Evolutionary conservation across 2,113 vertebrate genomes (phyloP).

Genomic region (Crypturellus undulatus): DNA sequence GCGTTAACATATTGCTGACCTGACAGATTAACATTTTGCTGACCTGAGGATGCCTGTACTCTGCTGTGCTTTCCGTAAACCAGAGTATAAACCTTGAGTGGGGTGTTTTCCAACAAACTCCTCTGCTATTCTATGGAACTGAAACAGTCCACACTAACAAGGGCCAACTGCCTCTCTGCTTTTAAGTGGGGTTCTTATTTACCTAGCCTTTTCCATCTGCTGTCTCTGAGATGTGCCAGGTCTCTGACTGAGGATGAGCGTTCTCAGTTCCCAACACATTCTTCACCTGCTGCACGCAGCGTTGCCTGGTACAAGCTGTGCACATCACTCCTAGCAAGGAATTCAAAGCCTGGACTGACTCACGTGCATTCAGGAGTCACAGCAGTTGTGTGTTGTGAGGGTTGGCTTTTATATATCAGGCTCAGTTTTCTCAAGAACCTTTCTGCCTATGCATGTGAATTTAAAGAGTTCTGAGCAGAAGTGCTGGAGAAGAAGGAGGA

Average conservation of each 20-base stretch:
- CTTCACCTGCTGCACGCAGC: not conserved
- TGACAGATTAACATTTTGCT: no score
- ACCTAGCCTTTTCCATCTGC: not conserved
- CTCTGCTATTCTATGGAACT: not conserved
- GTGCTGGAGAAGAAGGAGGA: not conserved
- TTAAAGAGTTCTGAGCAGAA: not conserved
- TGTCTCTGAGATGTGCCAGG: not conserved
- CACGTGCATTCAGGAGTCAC: fast-evolving
- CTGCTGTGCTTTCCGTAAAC: not conserved
- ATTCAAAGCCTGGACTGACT: not conserved
- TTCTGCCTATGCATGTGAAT: not conserved
- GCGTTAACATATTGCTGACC: not conserved
- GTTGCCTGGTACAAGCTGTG: not conserved
- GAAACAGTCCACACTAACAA: not conserved
- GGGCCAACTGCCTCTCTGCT: not conserved
- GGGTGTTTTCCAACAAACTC: not conserved
- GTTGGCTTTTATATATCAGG: not conserved
- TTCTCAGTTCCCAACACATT: not conserved
- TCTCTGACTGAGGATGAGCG: not conserved
- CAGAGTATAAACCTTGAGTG: fast-evolving
- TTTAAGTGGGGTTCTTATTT: not conserved
- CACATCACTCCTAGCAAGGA: not conserved
- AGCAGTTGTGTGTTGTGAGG: not conserved
- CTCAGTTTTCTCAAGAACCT: not conserved
- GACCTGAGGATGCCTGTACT: not conserved